A percentile compares a stretch with the other conserved stretches of the same genome.
Evolutionary conservation across 2,797 vertebrate species (phyloP).

Genomic region (Mycteria americana): DNA sequence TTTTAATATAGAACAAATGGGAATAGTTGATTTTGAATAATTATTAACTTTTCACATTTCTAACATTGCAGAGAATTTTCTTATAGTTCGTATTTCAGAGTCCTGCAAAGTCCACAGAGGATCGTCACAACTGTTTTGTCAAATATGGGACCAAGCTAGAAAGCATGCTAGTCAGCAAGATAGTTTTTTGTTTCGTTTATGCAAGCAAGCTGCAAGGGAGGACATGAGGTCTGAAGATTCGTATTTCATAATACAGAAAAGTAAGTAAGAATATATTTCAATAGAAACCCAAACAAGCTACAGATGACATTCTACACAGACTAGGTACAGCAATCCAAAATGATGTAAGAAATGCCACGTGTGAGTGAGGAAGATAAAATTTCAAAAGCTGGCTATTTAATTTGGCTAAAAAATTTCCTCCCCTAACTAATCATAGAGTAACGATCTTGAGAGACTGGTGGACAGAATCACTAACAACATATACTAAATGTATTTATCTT

Average conservation of each 20-base stretch:
- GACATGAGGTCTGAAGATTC: neutral
- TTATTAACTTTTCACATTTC: neutral
- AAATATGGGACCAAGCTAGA: neutral
- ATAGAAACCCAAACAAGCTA: neutral
- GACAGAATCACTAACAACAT: neutral
- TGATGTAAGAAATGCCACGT: neutral
- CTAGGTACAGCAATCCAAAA: neutral
- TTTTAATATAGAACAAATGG: neutral
- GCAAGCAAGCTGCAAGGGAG: neutral
- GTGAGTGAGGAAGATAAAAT: neutral
- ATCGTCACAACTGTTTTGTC: neutral
- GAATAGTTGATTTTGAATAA: neutral
- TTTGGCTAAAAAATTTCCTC: neutral
- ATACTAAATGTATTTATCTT: neutral
- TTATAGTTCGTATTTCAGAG: neutral
- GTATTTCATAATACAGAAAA: neutral
- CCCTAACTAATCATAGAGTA: neutral
- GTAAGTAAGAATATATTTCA: neutral
- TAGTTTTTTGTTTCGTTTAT: neutral
- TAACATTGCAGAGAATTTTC: neutral
- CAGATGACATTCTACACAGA: neutral
- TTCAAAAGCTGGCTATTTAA: neutral
- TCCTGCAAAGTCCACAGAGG: neutral
- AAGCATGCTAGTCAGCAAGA: neutral
- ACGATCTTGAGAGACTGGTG: neutral